Evolutionary conservation across 2,888 invertebrate genomes (phyloP).

Genomic region (Leptopilina drosophilae): DNA sequence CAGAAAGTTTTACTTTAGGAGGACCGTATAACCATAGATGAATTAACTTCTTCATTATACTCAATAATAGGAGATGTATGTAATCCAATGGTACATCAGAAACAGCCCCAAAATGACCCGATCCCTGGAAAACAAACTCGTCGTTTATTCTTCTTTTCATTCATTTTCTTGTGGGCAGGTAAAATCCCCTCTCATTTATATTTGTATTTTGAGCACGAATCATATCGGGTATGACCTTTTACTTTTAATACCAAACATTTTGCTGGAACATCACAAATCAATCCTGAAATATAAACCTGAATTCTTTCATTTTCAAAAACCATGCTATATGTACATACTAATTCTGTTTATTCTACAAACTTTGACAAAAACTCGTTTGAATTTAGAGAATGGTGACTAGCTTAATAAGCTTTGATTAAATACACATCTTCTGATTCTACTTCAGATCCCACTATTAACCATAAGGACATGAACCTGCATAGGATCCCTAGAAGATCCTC

Average conservation of each 20-base stretch:
- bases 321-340: too few relatives aligned
- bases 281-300: too few relatives aligned
- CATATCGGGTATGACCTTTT: background rate
- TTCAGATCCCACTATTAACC: too few relatives aligned
- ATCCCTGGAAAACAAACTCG: background rate
- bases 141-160: background rate
- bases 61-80: slow-evolving; percentile 67
- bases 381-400: background rate
- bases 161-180: slow-evolving; percentile 47
- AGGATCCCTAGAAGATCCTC: too few relatives aligned
- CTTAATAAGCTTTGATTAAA: background rate
- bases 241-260: too few relatives aligned
- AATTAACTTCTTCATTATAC: slow-evolving; percentile 42
- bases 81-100: slow-evolving; percentile 57
- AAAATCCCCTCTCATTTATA: background rate
- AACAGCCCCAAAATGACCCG: slow-evolving; percentile 59
- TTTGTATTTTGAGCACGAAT: background rate
- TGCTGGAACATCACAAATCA: too few relatives aligned
- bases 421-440: too few relatives aligned
- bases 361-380: slow-evolving; percentile 39
- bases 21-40: background rate
- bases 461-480: too few relatives aligned
- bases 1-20: background rate
- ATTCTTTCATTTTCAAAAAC: too few relatives aligned
- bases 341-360: too few relatives aligned